phyloP scores from a whole-genome alignment of 2,113 vertebrate genomes.

The Protobothrops mucrosquamatus region DNA sequence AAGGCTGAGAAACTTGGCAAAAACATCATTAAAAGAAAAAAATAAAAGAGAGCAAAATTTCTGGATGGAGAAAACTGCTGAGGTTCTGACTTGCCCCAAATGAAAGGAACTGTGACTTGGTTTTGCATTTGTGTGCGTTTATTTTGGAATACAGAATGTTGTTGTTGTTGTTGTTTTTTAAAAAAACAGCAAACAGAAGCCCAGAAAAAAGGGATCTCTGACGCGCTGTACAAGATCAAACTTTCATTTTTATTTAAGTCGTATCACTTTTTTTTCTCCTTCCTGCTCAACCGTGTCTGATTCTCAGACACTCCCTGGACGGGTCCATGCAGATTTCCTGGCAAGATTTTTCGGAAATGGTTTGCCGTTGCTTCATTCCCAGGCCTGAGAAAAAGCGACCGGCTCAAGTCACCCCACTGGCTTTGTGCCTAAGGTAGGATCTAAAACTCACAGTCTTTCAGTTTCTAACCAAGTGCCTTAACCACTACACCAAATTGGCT shows the following conservation, averaged over 20 bases:
- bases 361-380: neutral
- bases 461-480: neutral
- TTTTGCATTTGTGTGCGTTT: neutral
- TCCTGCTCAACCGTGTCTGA: neutral
- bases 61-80: neutral
- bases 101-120: neutral
- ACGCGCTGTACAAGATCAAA: neutral
- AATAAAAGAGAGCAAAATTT: no score
- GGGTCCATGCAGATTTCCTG: neutral
- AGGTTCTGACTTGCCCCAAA: neutral
- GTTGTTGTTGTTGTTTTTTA: neutral
- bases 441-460: neutral
- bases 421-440: neutral
- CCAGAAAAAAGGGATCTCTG: neutral
- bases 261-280: neutral
- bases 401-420: neutral
- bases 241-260: neutral
- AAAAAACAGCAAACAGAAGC: neutral
- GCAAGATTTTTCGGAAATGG: neutral
- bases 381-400: neutral
- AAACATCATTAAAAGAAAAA: neutral
- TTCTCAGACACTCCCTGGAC: no score
- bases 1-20: neutral
- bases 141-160: neutral
- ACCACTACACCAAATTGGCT: neutral